Base-by-base conservation (phyloP, 2,888 invertebrate species). In the Ditylenchus weischeri region DNA sequence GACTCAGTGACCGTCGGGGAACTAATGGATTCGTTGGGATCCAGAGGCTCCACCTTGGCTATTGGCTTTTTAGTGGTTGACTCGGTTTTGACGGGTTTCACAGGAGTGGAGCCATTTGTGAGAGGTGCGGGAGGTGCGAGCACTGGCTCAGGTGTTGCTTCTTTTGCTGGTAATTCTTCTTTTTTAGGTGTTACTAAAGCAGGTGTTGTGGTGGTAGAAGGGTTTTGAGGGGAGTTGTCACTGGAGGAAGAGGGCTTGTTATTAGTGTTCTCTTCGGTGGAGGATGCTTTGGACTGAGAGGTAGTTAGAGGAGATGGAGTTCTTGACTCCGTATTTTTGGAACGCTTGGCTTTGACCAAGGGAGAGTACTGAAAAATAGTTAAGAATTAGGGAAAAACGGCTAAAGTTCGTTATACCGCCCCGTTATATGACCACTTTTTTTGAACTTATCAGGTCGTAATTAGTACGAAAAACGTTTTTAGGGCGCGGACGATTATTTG, bases 241-340 rank as follows among this genome's bases (percentile, higher is more conserved):
- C 54, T 29, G 54, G 54, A 54, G n/a, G 54, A 54, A 23, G 54
- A 54, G n/a, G 54, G 7, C n/a, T 64, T 64, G 51, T 50, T 43
- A n/a, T 54, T 49, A 35, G 49, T 54, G 50, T 35, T 10, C 5
- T 64, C 54, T 19, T 21, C 47, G 4, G 43, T 18, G n/a, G 57
- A 18, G 21, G 64, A 43, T 18, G 65, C 29, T 57, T 36, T 23
- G 7, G 29, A 36, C 23, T 38, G 50, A 6, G 58, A 58, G 3
- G 43, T 50, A 35, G 35, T 58, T 36, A 48, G 35, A 29, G 64
- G 61, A 50, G 38, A 47, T 35, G 57, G 54, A 64, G 68, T 29
- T 66, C 62, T 23, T 58, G 38, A 50, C 66, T 54, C 36, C 36
- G 38, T 51, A 21, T 63, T 7, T 36, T 36, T n/a, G 66, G 49